Evolutionary conservation across 1,140 invertebrate species (phyloP), one percentile per base, ranked within the genome.

Genomic region (Druon quercuslanigerum): DNA sequence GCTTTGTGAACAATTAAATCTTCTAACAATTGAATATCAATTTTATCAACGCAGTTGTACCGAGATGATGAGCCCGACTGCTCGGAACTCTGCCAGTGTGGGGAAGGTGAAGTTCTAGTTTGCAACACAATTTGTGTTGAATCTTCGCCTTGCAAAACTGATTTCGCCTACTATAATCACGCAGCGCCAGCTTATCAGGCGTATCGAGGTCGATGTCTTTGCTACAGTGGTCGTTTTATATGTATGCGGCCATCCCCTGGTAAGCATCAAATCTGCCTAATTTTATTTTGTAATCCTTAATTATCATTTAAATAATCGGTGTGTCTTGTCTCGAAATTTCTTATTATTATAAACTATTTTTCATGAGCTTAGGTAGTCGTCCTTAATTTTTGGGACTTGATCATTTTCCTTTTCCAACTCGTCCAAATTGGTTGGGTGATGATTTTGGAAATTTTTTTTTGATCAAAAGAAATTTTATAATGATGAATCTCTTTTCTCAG

Each of bases 161-260:
- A 96, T 80, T 94, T 96, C 78, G 96, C 96, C 50, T 96, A 96
- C 88, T 98, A 97, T 92, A 96, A 96, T 87, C 96, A 97, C 91
- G 95, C 95, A 19, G 95, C 96, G 4, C 96, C 97, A 8, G 95
- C 96, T 75, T 97, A 97, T 91, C 96, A 97, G 89, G 96, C 96
- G 20, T 96, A 95, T 87, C 92, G 96, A 13, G 96, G 96, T 14
- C 94, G 96, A 72, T 98, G 97, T 90, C 94, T 97, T 77, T 98
- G 97, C 90, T 97, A 97, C 90, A 97, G 96, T 50, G 96, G 96
- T 46, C 94, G 94, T 78, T 97, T 98, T 90, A 97, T 97, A 90
- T 97, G 96, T 91, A 97, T 97, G 95, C 94, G 96, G 84, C 96
- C 97, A 74, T 94, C 94, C 79, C 95, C 95, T 81, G 95, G 96